These are phyloP conservation scores for Camponotus floridanus DNA, from an alignment of 1,140 invertebrate genomes.

Conservation along the genomic window DNA sequence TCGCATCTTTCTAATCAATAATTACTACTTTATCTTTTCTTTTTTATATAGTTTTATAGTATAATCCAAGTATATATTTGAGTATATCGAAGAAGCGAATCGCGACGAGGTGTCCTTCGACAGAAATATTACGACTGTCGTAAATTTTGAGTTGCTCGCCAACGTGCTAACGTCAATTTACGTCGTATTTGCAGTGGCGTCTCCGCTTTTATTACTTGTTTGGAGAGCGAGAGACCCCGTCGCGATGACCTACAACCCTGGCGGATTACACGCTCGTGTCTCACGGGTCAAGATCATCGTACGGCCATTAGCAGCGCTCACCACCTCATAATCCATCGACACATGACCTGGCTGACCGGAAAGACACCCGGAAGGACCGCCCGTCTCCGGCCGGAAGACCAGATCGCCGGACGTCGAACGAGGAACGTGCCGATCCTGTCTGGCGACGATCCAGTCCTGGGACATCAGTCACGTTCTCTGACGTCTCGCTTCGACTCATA, in stretches of 20 bases:
- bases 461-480: background rate
- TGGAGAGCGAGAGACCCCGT: conserved; percentile 71
- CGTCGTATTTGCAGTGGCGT: conserved; percentile 76
- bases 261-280: conserved; percentile 81
- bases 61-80: no score
- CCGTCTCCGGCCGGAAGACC: conserved; percentile 59
- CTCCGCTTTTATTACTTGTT: conserved; percentile 82
- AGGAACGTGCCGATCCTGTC: conserved; percentile 52
- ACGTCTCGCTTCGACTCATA: conserved; percentile 20
- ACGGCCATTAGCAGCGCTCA: conserved; percentile 74
- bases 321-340: conserved; percentile 79
- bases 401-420: conserved; percentile 29
- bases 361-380: conserved; percentile 66
- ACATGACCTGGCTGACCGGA: conserved; percentile 78
- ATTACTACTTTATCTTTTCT: background rate
- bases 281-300: conserved; percentile 79
- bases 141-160: conserved; percentile 17
- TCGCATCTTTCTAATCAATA: background rate
- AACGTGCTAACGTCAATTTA: conserved; percentile 50
- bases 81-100: background rate
- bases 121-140: background rate
- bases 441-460: conserved; percentile 10
- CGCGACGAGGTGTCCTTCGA: no score
- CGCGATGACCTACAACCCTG: conserved; percentile 65
- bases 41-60: background rate